Percentiles rank a stretch among this genome's conserved stretches.
These are phyloP conservation scores for Acanthaster planci DNA, from an alignment of 35 echinoderm and acorn worm genomes.

Conservation along the genomic window DNA sequence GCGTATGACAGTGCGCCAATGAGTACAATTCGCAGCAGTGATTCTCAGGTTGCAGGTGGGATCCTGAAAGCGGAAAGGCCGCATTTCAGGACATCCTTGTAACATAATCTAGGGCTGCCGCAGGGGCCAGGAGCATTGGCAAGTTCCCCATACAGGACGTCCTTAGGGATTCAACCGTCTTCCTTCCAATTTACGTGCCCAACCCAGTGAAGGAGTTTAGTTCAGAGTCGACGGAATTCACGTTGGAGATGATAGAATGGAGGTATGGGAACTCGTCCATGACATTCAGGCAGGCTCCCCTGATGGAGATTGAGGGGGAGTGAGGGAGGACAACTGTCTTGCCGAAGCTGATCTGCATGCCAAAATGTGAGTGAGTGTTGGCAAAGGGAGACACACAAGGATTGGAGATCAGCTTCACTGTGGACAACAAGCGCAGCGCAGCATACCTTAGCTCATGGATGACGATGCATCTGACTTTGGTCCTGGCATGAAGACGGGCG, in stretches of 20 bases:
- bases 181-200: too few relatives aligned
- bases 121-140: neutral
- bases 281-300: neutral
- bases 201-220: neutral
- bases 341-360: constrained; percentile 27
- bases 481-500: constrained; percentile 12
- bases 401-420: constrained; percentile 20
- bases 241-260: neutral
- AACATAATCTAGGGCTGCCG: neutral
- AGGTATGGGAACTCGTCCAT: constrained; percentile 47
- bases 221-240: neutral
- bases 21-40: neutral
- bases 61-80: neutral
- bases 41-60: neutral
- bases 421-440: neutral
- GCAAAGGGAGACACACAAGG: neutral
- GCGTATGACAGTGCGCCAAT: neutral
- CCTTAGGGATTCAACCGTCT: neutral
- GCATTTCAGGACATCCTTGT: constrained; percentile 21
- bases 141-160: neutral
- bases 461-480: neutral
- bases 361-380: neutral
- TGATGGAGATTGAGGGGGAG: neutral
- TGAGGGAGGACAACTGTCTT: constrained; percentile 26
- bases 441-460: neutral